Evolutionary conservation across 2,113 vertebrate genomes (phyloP).

Genomic region (Etheostoma spectabile): DNA sequence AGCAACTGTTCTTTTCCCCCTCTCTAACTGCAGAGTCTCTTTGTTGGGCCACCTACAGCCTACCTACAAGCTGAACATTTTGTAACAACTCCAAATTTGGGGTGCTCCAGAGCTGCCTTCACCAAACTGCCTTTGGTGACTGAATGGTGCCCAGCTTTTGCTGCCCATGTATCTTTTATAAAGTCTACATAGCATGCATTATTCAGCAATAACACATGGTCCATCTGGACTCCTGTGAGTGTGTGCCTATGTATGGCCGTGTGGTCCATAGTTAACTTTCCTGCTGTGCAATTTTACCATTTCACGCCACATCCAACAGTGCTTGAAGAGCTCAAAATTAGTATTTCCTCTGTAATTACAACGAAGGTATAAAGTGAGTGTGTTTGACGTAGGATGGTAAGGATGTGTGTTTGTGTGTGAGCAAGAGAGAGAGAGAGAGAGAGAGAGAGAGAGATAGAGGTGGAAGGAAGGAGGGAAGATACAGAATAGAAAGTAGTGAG

Average conservation of each 20-base stretch:
- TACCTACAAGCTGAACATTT: constrained; percentile 39
- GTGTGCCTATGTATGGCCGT: constrained; percentile 47
- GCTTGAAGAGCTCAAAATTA: constrained; percentile 74
- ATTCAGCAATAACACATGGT: constrained; percentile 80
- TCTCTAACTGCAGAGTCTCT: constrained; percentile 34
- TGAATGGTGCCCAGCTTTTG: constrained; percentile 62
- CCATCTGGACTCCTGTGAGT: constrained; percentile 70
- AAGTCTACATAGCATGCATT: constrained; percentile 82
- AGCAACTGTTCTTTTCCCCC: constrained; percentile 10
- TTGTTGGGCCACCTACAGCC: constrained; percentile 56
- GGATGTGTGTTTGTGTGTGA: constrained; percentile 23
- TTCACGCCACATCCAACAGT: constrained; percentile 74
- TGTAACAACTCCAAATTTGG: constrained; percentile 48
- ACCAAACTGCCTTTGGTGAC: constrained; percentile 46
- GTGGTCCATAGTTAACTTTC: constrained; percentile 70
- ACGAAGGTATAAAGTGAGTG: constrained; percentile 42
- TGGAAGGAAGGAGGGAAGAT: constrained; percentile 6
- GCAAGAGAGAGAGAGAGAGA: neutral
- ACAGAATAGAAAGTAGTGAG: constrained; percentile 47
- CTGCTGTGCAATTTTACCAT: constrained; percentile 70
- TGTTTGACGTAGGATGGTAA: constrained; percentile 4
- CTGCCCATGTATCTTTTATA: constrained; percentile 80
- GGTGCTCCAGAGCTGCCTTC: constrained; percentile 51
- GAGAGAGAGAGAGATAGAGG: neutral
- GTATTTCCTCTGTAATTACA: constrained; percentile 75